These are phyloP conservation scores for Helleia helle DNA, from an alignment of 2,888 invertebrate species.

Conservation along the genomic window DNA sequence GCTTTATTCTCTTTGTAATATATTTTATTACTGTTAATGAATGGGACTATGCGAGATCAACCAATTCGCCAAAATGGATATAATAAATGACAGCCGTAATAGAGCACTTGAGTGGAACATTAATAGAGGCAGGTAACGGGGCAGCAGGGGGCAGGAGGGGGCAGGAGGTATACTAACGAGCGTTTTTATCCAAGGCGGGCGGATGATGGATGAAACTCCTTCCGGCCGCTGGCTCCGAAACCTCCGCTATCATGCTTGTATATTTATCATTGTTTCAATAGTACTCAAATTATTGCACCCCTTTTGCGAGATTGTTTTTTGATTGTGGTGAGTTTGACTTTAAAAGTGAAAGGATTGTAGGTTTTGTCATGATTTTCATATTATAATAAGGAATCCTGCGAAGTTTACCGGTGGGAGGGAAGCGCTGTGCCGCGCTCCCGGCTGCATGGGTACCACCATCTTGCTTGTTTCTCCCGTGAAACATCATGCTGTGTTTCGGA, in stretches of 20 bases:
- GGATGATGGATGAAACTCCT: conserved; percentile 68
- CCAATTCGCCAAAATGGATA: conserved; percentile 71
- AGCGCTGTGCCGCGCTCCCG: no score
- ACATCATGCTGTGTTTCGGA: no score
- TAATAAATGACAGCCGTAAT: conserved; percentile 71
- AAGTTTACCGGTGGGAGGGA: no score
- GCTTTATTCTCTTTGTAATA: no score
- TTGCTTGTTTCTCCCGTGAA: no score
- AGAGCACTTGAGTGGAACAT: conserved; percentile 69
- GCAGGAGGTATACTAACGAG: conserved; percentile 53
- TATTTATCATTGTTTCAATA: conserved; percentile 67
- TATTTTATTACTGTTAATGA: conserved; percentile 18
- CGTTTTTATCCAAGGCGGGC: conserved; percentile 71
- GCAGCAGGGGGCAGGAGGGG: conserved; percentile 32
- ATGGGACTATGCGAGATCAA: conserved; percentile 39
- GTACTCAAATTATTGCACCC: background rate
- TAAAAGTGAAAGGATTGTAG: no score
- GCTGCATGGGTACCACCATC: no score
- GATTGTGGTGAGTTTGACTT: background rate
- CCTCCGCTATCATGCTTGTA: conserved; percentile 52
- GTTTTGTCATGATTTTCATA: no score
- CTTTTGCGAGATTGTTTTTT: background rate
- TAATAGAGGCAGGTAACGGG: conserved; percentile 62
- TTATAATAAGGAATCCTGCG: no score
- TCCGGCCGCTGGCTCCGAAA: conserved; percentile 61